Conservation (phyloP, 2,113 vertebrate species). For the Lycocorax pyrrhopterus region DNA sequence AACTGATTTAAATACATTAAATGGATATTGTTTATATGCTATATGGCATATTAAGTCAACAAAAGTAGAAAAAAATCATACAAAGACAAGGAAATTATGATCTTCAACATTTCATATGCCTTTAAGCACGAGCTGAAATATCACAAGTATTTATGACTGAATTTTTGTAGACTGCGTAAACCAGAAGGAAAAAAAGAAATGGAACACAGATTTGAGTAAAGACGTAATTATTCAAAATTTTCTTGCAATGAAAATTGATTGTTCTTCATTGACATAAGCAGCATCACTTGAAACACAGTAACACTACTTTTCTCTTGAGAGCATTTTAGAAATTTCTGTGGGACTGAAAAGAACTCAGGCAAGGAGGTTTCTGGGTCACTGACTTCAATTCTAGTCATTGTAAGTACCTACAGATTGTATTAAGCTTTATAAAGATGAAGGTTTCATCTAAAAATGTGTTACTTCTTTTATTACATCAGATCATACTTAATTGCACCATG, state of each 20-base stretch:
- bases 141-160: neutral
- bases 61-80: neutral
- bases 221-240: neutral
- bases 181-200: neutral
- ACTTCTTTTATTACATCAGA: neutral
- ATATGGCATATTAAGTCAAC: neutral
- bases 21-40: neutral
- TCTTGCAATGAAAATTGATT: neutral
- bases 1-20: neutral
- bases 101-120: neutral
- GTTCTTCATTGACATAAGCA: neutral
- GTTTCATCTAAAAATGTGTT: neutral
- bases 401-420: neutral
- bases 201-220: neutral
- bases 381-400: neutral
- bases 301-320: neutral
- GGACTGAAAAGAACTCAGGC: neutral
- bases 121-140: neutral
- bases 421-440: neutral
- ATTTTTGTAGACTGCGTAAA: neutral
- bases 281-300: neutral
- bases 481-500: neutral
- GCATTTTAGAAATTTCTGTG: neutral
- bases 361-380: neutral
- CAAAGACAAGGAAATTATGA: neutral